Conservation (phyloP, 2,797 vertebrate genomes). For the Furcifer pardalis region DNA sequence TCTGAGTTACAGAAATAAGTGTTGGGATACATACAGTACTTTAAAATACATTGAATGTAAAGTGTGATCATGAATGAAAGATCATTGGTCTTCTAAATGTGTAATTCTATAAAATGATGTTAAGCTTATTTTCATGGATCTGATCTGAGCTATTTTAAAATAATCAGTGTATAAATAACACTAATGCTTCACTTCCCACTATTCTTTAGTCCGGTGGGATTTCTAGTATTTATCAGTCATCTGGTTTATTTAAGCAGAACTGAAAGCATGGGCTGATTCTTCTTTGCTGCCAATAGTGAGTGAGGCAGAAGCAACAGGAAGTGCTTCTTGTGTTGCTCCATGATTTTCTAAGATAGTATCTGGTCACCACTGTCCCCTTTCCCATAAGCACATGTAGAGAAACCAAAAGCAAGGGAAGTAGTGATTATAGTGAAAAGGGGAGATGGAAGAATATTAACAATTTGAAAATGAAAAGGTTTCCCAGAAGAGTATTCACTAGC, state of each 20-base stretch:
- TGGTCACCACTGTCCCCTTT: too few relatives aligned
- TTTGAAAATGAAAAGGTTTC: too few relatives aligned
- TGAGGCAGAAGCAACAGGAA: too few relatives aligned
- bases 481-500: too few relatives aligned
- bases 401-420: too few relatives aligned
- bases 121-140: neutral
- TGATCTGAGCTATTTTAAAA: neutral
- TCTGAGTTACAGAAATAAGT: neutral
- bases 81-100: neutral
- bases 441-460: too few relatives aligned
- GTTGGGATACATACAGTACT: neutral
- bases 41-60: slow-evolving; percentile 1
- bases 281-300: neutral
- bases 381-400: too few relatives aligned
- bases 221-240: neutral
- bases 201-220: neutral
- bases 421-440: too few relatives aligned
- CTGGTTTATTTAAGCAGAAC: neutral
- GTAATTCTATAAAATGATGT: neutral
- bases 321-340: too few relatives aligned
- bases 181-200: neutral
- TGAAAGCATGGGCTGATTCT: neutral
- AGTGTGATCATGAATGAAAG: neutral
- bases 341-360: too few relatives aligned
- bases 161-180: neutral